A percentile compares a stretch with the other conserved stretches of the same genome.
phyloP scores from a whole-genome alignment of 2,888 invertebrate genomes.

The Asteroscopus sphinx region DNA sequence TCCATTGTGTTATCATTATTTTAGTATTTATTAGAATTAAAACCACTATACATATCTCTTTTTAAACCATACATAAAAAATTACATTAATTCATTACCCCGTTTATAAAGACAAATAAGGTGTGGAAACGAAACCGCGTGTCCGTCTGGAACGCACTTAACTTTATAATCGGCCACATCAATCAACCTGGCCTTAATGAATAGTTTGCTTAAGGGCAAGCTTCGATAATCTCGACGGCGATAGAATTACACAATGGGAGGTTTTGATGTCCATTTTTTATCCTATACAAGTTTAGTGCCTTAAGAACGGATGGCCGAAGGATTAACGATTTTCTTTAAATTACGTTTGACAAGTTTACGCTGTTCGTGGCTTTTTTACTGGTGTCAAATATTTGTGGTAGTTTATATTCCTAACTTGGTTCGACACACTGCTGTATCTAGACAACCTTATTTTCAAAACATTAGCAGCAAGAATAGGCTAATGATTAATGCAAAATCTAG shows the following conservation, averaged over 20 bases:
- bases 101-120: slow-evolving; percentile 57
- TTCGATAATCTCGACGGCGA: slow-evolving; percentile 73
- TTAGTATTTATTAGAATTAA: too few relatives aligned
- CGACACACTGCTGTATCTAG: not conserved
- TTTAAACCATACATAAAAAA: slow-evolving; percentile 15
- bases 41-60: not conserved
- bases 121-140: slow-evolving; percentile 57
- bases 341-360: slow-evolving; percentile 37
- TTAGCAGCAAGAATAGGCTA: too few relatives aligned
- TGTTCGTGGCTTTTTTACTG: slow-evolving; percentile 2
- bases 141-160: slow-evolving; percentile 63
- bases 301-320: slow-evolving; percentile 48
- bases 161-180: slow-evolving; percentile 76
- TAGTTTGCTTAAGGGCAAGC: slow-evolving; percentile 79
- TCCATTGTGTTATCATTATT: too few relatives aligned
- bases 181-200: slow-evolving; percentile 81
- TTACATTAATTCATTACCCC: slow-evolving; percentile 49
- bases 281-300: slow-evolving; percentile 46
- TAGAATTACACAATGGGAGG: slow-evolving; percentile 75
- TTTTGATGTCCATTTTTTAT: slow-evolving; percentile 65
- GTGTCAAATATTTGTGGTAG: not conserved
- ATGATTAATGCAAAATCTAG: too few relatives aligned
- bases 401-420: not conserved
- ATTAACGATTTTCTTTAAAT: slow-evolving; percentile 45
- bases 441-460: too few relatives aligned